Evolutionary conservation across 1,140 invertebrate species (phyloP).

Genomic region (Drosophila ananassae): DNA sequence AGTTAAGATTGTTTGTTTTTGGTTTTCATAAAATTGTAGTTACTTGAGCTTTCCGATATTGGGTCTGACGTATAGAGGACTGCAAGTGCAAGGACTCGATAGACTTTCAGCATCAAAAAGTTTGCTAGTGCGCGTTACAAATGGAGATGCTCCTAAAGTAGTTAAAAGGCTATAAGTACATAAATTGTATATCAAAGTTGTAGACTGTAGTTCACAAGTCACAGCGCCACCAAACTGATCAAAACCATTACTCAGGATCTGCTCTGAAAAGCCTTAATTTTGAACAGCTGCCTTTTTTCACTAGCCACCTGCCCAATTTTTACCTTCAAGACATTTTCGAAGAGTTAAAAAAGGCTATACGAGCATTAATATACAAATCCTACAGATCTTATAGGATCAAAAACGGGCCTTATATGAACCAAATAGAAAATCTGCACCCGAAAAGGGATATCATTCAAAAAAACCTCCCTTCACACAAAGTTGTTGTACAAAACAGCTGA

Average conservation of each 20-base stretch:
- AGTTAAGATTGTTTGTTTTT: slow-evolving; percentile 27
- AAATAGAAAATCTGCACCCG: no score
- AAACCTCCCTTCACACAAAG: neutral
- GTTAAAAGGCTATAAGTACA: slow-evolving; percentile 19
- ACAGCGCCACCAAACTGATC: slow-evolving; percentile 42
- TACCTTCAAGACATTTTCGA: neutral
- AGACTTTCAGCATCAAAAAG: slow-evolving; percentile 8
- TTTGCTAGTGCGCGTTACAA: slow-evolving; percentile 40
- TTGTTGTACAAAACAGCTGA: neutral
- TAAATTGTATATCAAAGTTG: slow-evolving; percentile 60
- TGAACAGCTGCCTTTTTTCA: slow-evolving; percentile 25
- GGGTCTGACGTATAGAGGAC: slow-evolving; percentile 12
- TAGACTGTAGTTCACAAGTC: slow-evolving; percentile 43
- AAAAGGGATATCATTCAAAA: neutral
- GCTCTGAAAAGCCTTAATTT: slow-evolving; percentile 7
- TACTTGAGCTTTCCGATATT: slow-evolving; percentile 19
- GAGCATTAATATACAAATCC: no score
- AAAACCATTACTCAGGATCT: slow-evolving; percentile 20
- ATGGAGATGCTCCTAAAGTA: slow-evolving; percentile 26
- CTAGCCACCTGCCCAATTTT: no score
- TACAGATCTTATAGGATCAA: no score
- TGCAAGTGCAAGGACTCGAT: slow-evolving; percentile 9
- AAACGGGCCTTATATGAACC: no score
- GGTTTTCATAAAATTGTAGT: neutral
- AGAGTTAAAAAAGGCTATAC: neutral